Base-by-base conservation (phyloP, 2,797 vertebrate genomes). In the Sebastes alutus region DNA sequence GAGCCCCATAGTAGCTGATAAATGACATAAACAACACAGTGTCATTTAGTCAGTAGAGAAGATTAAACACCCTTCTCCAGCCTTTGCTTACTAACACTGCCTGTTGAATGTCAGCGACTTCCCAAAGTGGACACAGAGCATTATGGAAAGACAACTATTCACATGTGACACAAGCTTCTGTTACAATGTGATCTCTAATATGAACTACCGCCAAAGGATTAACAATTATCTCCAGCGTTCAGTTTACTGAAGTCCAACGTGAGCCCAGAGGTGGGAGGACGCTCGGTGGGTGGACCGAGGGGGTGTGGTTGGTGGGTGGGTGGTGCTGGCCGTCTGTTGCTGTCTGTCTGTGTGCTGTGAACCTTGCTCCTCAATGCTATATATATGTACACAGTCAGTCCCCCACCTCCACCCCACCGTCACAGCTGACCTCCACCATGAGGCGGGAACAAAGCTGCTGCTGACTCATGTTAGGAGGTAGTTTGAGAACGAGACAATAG, bases 291-390 rank as follows among this genome's bases (percentile, higher is more conserved):
- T 33, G 70, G 63, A 55, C 32, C 4, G 6, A 13, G 30, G 61
- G 66, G 32, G 78, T 22, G 67, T 71, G 64, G 20, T 27, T 3
- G 12, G 25, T 33, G 38, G 42, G 69, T 16, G 81, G 1, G 42
- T 18, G 72, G 56, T 4, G 69, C 30, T 12, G 18, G 32, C 88
- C 87, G 78, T 89, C 92, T 95, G 94, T 94, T 59, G 92, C 94
- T 94, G 93, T 95, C 93, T 73, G 82, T 95, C 90, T 93, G 75
- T 71, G 56, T 66, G 80, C 77, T 64, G 81, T 89, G 87, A 93
- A 78, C 91, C 61, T 77, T 91, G 87, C 82, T 91, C 87, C 79
- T 90, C 71, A 52, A 30, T 73, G 87, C 89, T 95, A 93, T 94
- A 94, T 95, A 95, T 95, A 88, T 33, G 60, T 18, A 55, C 66